phyloP scores from a whole-genome alignment of 2,797 vertebrate species.

The Masticophis lateralis region DNA sequence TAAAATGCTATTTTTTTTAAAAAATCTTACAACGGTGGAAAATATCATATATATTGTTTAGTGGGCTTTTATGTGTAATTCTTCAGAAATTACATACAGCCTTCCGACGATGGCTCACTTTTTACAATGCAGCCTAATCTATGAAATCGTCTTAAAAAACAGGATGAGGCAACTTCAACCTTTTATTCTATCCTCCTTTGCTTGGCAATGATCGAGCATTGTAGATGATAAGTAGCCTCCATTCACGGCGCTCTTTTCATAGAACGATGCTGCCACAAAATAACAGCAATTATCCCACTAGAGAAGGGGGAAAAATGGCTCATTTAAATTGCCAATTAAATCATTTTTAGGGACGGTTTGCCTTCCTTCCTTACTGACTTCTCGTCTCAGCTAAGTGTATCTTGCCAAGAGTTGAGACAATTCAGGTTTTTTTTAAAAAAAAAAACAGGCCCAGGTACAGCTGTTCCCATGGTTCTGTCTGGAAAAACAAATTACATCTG shows the following conservation, averaged over 20 bases:
- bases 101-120: not conserved
- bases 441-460: not conserved
- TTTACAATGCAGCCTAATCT: not conserved
- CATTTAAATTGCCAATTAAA: not conserved
- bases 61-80: not conserved
- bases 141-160: not conserved
- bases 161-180: not conserved
- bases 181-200: not conserved
- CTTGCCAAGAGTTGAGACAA: not conserved
- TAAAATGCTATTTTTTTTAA: not conserved
- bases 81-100: not conserved
- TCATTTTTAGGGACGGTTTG: not conserved
- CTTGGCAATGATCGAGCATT: not conserved
- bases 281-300: not conserved
- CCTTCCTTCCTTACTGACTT: not conserved
- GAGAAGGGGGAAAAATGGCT: not conserved
- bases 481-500: not conserved
- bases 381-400: not conserved
- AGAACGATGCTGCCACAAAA: not conserved
- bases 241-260: not conserved
- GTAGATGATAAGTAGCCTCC: not conserved
- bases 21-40: not conserved
- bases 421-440: not conserved
- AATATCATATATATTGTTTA: not conserved
- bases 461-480: not conserved